A percentile compares a stretch with the other conserved stretches of the same genome.
These are phyloP conservation scores for Limonius californicus DNA, from an alignment of 1,140 invertebrate species.

Conservation along the genomic window DNA sequence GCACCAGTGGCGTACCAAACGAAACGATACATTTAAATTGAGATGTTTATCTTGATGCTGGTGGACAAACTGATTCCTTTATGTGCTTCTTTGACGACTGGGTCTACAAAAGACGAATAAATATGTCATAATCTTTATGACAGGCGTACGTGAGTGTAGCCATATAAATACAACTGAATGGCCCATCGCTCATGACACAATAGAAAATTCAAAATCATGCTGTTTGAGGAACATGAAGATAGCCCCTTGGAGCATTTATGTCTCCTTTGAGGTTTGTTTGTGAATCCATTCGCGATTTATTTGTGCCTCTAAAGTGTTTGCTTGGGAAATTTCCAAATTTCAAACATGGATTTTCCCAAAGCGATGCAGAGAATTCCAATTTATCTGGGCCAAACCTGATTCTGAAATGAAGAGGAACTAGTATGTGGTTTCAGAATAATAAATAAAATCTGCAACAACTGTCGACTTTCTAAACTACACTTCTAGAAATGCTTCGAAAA, in stretches of 20 bases:
- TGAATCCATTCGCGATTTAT: no score
- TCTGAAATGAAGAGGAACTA: no score
- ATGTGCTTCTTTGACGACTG: no score
- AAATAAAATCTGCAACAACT: slow-evolving; percentile 11
- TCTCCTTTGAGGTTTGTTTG: no score
- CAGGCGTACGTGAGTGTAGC: not conserved
- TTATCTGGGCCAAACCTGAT: no score
- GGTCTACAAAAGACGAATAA: slow-evolving; percentile 5
- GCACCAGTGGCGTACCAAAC: not conserved
- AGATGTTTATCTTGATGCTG: no score
- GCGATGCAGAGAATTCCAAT: no score
- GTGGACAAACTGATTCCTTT: no score
- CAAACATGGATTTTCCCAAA: not conserved
- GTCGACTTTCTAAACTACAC: not conserved
- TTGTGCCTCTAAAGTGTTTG: no score
- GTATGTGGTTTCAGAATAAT: not conserved
- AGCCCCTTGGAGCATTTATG: no score
- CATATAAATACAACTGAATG: not conserved
- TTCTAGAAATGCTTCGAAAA: not conserved
- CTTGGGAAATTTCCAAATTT: no score
- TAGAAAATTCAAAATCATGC: not conserved
- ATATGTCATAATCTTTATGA: slow-evolving; percentile 9
- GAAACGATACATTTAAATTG: no score
- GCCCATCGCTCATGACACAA: not conserved
- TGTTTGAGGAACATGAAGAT: not conserved